Evolutionary conservation across 2,113 vertebrate species (phyloP).

Genomic region (Donacobius atricapilla): DNA sequence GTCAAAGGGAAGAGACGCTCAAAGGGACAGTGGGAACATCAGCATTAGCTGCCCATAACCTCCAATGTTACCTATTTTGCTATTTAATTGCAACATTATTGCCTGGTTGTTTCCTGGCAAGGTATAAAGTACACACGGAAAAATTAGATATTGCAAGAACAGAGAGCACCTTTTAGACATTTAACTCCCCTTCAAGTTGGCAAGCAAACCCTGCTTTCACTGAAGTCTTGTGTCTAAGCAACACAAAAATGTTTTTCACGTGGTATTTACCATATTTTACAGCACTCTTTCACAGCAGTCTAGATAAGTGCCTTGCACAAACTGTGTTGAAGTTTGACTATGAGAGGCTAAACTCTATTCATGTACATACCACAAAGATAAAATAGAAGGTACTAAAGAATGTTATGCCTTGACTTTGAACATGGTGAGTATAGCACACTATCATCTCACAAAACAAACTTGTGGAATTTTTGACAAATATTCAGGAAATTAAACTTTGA

Average conservation of each 20-base stretch:
- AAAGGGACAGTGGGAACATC: neutral
- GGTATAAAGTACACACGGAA: constrained; percentile 21
- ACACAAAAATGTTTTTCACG: neutral
- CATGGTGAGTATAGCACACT: neutral
- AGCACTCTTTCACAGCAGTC: neutral
- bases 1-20: neutral
- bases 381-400: neutral
- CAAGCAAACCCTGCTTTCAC: neutral
- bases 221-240: neutral
- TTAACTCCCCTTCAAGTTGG: neutral
- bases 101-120: constrained; percentile 16
- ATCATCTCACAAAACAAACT: neutral
- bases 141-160: constrained; percentile 15
- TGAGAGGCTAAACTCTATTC: neutral
- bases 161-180: constrained; percentile 19
- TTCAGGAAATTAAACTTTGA: constrained; percentile 18
- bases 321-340: neutral
- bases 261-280: neutral
- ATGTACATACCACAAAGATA: neutral
- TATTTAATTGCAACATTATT: constrained; percentile 5
- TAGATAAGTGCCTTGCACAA: neutral
- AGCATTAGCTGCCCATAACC: neutral
- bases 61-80: neutral
- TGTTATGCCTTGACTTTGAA: neutral
- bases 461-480: neutral